Evolutionary conservation across 2,888 invertebrate genomes (phyloP), one percentile per base, ranked within the genome.

Genomic region (Acronicta leporina): DNA sequence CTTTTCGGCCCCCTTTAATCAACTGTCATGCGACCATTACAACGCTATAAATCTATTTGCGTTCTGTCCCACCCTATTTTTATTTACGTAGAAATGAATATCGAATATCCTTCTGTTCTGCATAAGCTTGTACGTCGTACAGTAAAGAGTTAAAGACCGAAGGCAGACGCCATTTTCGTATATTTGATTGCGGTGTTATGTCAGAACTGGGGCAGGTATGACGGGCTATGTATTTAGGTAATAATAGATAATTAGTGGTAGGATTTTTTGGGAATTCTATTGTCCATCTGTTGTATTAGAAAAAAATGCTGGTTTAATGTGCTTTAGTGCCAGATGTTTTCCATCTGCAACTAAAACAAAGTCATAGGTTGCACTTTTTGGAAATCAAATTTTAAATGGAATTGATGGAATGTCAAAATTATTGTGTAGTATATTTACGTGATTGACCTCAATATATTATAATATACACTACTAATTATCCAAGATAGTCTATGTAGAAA

Each of bases 1-100:
- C 83, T 85, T 92, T 92, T 92, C 94, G 94, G 94, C 84, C 89
- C 92, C 94, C 88, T 94, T 94, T 94, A 94, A 94, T 94, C 94
- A 94, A 94, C 93, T 94, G 94, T 93, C 94, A 91, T 86, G 86
- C 85, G 86, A 85, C 84, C 88, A 83, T 87, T 88, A 87, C 88
- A 85, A 85, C 86, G 87, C 90, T 88, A 90, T 90, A 83, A 85
- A 76, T 77, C 75, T 54, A 57, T 62, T 25, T 67, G 15, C 70
- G 7, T 11, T 51, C 46, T 27, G 25, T 3, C 15, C 46, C 42
- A 35, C 63, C 43, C 62, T 75, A 61, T 62, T 25, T 0, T 2
- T 3, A 10, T 11, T 0, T 0, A 0, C 0, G 15, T 71, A 85
- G 68, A 64, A 79, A 74, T 63, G 43, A 71, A 44, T 73, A 74